Conservation (phyloP, 2,797 vertebrate genomes). For the Arrhamphus sclerolepis region DNA sequence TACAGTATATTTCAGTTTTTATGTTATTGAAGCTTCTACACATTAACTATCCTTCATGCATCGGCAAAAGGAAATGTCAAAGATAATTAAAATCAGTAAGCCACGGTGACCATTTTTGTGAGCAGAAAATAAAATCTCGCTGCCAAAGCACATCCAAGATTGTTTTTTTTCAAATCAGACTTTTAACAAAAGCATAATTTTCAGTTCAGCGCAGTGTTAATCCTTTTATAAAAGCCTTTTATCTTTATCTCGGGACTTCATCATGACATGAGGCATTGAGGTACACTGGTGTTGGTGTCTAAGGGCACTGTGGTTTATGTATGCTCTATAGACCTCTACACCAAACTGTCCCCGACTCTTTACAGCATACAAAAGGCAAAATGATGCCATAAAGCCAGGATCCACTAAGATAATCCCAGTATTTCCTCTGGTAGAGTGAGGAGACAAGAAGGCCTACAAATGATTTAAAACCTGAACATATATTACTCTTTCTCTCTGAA, state of each 20-base stretch:
- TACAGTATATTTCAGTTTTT: no score
- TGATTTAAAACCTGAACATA: constrained; percentile 29
- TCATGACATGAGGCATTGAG: neutral
- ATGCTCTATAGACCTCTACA: constrained; percentile 33
- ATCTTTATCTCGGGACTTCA: no score
- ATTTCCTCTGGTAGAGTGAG: constrained; percentile 32
- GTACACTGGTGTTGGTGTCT: constrained; percentile 9
- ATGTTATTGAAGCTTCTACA: no score
- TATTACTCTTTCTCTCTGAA: constrained; percentile 12
- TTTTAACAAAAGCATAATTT: neutral
- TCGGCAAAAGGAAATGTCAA: neutral
- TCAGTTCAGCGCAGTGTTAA: no score
- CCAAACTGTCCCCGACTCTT: constrained; percentile 32
- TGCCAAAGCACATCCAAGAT: neutral
- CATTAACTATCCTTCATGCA: no score
- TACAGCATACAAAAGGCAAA: constrained; percentile 30
- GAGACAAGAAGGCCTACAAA: constrained; percentile 40
- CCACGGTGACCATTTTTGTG: neutral
- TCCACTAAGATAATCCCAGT: constrained; percentile 32
- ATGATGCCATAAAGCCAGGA: constrained; percentile 33
- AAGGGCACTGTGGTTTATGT: constrained; percentile 25
- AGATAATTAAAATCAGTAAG: neutral
- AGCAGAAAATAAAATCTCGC: neutral
- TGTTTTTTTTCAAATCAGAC: neutral
- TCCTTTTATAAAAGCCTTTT: no score